phyloP scores from a whole-genome alignment of 2,113 vertebrate genomes.

The Hemichromis elongatus region DNA sequence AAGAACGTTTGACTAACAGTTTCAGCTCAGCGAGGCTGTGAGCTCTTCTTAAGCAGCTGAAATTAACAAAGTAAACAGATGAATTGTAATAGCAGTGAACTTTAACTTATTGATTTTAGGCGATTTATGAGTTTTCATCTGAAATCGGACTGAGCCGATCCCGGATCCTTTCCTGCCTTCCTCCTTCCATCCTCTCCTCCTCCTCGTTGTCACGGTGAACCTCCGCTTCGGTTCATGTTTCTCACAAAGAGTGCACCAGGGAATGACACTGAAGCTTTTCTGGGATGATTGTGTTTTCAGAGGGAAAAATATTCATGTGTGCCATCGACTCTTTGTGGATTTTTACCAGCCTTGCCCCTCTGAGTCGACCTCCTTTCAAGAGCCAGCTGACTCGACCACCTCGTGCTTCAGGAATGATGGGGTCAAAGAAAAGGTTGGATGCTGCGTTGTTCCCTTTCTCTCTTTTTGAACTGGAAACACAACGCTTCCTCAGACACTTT shows the following conservation, averaged over 20 bases:
- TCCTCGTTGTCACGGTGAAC: not conserved
- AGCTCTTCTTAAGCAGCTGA: not conserved
- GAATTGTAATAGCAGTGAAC: not conserved
- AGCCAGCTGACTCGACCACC: not conserved
- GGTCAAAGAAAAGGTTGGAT: not conserved
- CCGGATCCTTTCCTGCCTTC: not conserved
- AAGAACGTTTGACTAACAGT: not conserved
- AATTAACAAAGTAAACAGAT: not conserved
- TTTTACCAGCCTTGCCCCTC: not conserved
- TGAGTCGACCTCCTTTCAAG: not conserved
- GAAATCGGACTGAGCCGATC: not conserved
- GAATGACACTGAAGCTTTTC: not conserved
- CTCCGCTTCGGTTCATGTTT: not conserved
- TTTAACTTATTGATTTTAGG: not conserved
- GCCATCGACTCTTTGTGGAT: constrained; percentile 9
- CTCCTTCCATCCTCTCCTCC: too few species aligned
- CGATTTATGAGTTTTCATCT: not conserved
- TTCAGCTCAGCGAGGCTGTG: not conserved
- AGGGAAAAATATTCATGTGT: not conserved
- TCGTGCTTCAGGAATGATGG: not conserved
- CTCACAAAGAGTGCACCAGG: not conserved
- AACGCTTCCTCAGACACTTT: not conserved
- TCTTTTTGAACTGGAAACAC: constrained; percentile 43
- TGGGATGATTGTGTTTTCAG: not conserved
- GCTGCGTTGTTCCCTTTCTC: not conserved